Conservation (phyloP, 92 coral and sea anemone species). For the Zoanthus solanderi region DNA sequence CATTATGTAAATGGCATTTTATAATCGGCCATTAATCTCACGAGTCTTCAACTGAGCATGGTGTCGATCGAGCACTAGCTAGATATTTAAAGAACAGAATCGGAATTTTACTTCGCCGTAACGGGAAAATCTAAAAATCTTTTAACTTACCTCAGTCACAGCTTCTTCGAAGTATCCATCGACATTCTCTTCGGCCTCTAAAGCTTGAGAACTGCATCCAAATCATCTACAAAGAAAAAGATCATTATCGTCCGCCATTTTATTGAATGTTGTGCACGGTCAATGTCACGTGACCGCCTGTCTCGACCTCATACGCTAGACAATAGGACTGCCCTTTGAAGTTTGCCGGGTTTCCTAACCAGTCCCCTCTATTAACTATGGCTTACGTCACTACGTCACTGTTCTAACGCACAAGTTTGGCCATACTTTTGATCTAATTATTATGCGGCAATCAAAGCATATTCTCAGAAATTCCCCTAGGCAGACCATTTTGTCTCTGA, state of each 20-base stretch:
- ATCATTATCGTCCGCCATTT: slow-evolving; percentile 55
- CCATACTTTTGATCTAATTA: slow-evolving; percentile 15
- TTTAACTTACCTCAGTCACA: too few relatives aligned
- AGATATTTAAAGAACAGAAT: too few relatives aligned
- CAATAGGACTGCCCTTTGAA: slow-evolving; percentile 47
- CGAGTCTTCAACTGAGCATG: too few relatives aligned
- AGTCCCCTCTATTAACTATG: slow-evolving; percentile 47
- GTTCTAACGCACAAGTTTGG: slow-evolving; percentile 22
- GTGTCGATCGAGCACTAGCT: too few relatives aligned
- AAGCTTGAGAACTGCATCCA: slow-evolving; percentile 47
- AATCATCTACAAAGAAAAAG: slow-evolving; percentile 57
- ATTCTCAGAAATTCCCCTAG: background rate
- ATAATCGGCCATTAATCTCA: too few relatives aligned
- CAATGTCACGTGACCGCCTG: slow-evolving; percentile 66
- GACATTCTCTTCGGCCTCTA: too few relatives aligned
- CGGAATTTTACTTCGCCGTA: too few relatives aligned
- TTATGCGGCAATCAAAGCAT: slow-evolving; percentile 2
- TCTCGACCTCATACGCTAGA: slow-evolving; percentile 49
- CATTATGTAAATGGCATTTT: too few relatives aligned
- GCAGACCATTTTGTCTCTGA: too few relatives aligned
- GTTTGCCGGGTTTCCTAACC: slow-evolving; percentile 67
- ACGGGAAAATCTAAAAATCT: too few relatives aligned
- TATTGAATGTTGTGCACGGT: slow-evolving; percentile 62
- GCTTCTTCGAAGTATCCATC: too few relatives aligned
- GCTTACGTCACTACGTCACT: slow-evolving; percentile 19